Conservation (phyloP, 2,113 vertebrate genomes). For the Podarcis muralis region DNA sequence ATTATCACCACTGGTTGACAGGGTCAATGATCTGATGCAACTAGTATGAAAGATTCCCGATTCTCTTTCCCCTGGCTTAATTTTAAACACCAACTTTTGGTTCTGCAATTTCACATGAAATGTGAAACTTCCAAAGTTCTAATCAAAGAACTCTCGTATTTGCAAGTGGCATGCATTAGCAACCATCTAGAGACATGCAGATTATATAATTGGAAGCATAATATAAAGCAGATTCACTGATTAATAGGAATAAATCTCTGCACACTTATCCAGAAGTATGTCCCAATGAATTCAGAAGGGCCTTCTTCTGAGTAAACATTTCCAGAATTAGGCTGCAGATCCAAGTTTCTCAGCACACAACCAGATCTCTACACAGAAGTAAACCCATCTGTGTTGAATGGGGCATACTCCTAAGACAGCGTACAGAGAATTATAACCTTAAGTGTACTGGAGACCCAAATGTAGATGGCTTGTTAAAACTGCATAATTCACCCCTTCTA, state of each 20-base stretch:
- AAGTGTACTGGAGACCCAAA: neutral
- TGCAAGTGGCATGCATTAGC: fast-evolving
- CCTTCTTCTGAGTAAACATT: neutral
- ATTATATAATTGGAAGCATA: neutral
- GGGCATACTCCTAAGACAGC: neutral
- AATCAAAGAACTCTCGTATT: fast-evolving
- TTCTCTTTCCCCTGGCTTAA: neutral
- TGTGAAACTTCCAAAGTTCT: fast-evolving
- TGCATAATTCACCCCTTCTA: too few relatives aligned
- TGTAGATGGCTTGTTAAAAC: neutral
- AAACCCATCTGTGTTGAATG: neutral
- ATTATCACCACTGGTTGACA: neutral
- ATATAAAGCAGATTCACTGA: neutral
- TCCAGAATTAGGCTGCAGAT: neutral
- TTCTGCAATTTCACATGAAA: fast-evolving
- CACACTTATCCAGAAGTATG: neutral
- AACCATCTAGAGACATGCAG: neutral
- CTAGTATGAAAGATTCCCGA: fast-evolving
- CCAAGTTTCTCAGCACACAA: neutral
- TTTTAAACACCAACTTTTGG: fast-evolving
- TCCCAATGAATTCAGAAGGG: neutral
- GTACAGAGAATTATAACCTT: neutral
- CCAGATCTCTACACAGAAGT: neutral
- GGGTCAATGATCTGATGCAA: neutral
- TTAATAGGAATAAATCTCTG: neutral